These are phyloP conservation scores for Merodon equestris DNA, from an alignment of 2,888 invertebrate species.

Conservation along the genomic window DNA sequence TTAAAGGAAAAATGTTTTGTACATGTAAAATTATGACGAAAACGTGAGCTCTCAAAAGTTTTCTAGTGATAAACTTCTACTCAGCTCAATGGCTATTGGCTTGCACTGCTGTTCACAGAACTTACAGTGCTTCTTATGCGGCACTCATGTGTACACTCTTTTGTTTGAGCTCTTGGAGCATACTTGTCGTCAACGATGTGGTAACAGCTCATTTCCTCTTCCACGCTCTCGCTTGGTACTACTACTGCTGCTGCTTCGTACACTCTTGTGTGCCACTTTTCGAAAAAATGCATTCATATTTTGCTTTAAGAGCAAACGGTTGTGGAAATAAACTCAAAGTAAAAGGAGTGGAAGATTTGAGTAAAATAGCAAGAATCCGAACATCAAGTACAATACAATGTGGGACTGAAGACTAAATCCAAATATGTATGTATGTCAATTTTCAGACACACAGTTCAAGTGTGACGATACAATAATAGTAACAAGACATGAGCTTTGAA, in stretches of 20 bases:
- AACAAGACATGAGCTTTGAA: too few species aligned
- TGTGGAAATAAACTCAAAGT: constrained; percentile 36
- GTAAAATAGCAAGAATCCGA: constrained; percentile 26
- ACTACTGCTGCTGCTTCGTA: too few species aligned
- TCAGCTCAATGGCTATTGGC: constrained; percentile 56
- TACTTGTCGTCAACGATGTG: constrained; percentile 62
- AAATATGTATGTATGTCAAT: too few species aligned
- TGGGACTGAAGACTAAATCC: too few species aligned
- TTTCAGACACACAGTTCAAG: too few species aligned
- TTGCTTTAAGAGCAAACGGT: too few species aligned
- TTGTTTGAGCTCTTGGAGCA: constrained; percentile 60
- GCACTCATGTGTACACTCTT: constrained; percentile 35
- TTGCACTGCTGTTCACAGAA: constrained; percentile 6
- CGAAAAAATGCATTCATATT: not conserved
- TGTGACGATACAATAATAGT: too few species aligned
- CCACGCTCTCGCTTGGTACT: too few species aligned
- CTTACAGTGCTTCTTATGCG: constrained; percentile 36
- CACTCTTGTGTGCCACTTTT: too few species aligned
- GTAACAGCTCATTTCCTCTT: constrained; percentile 65
- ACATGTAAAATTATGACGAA: constrained; percentile 53
- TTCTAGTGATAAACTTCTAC: constrained; percentile 65
- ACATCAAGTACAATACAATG: constrained; percentile 1
- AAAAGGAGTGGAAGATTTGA: constrained; percentile 45
- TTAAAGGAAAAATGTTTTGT: constrained; percentile 28
- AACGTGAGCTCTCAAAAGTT: constrained; percentile 68